phyloP scores from a whole-genome alignment of 2,888 invertebrate genomes.

The Pharmacophagus antenor region DNA sequence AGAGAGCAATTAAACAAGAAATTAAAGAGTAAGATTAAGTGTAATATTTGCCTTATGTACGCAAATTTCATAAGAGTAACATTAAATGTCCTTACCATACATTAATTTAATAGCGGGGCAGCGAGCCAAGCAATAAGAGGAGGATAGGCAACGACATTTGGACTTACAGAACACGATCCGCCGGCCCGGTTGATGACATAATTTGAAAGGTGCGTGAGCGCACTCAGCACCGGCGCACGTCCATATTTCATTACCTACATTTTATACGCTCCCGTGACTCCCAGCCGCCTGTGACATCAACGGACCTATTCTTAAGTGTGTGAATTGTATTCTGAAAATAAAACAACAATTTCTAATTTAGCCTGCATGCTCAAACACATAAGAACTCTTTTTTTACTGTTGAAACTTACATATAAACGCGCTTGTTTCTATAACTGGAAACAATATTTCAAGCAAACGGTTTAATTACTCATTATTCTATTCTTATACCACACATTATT shows the following conservation, averaged over 20 bases:
- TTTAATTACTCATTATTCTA: constrained; percentile 23
- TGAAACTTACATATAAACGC: background rate
- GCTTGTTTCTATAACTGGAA: constrained; percentile 2
- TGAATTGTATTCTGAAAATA: constrained; percentile 22
- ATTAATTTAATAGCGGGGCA: constrained; percentile 62
- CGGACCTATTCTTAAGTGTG: constrained; percentile 26
- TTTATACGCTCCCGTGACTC: constrained; percentile 46
- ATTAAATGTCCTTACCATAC: constrained; percentile 32
- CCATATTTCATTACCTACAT: constrained; percentile 51
- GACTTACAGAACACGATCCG: constrained; percentile 60
- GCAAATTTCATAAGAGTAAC: background rate
- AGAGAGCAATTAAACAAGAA: too few relatives aligned
- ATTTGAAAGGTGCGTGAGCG: constrained; percentile 61
- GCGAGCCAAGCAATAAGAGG: constrained; percentile 69
- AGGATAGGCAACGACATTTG: constrained; percentile 59
- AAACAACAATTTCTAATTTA: constrained; percentile 22
- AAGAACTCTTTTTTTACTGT: constrained; percentile 3
- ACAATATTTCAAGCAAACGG: constrained; percentile 14
- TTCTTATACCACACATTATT: background rate
- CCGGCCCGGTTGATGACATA: constrained; percentile 63
- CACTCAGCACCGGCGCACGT: constrained; percentile 42
- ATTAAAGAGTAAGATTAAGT: background rate
- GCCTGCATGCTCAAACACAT: background rate
- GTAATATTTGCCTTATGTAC: background rate
- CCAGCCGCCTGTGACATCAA: constrained; percentile 31